These are phyloP conservation scores for Peromyscus melanophrys DNA, from an alignment of 2,797 vertebrate genomes.

Conservation along the genomic window DNA sequence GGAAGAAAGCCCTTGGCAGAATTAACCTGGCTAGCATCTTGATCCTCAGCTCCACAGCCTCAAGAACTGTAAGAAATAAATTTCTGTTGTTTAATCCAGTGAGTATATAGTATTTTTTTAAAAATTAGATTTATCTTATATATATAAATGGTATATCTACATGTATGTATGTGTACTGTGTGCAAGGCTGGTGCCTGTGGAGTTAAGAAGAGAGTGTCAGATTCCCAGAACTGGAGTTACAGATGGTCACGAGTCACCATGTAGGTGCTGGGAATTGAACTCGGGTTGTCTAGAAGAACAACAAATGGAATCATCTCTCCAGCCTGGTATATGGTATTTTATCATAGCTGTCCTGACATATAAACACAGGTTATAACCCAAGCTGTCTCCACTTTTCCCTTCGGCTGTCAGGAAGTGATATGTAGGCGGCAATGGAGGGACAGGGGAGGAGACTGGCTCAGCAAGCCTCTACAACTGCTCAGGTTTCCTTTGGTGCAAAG, in stretches of 20 bases:
- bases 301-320: not conserved
- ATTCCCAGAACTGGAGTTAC: not conserved
- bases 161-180: not conserved
- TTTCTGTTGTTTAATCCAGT: not conserved
- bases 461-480: not conserved
- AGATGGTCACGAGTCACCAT: not conserved
- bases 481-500: not conserved
- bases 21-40: not conserved
- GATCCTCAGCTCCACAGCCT: not conserved
- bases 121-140: not conserved
- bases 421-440: accelerated
- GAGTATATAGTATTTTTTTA: not conserved
- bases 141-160: not conserved
- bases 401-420: not conserved
- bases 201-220: not conserved
- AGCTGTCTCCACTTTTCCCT: not conserved
- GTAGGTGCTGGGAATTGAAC: not conserved
- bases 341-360: not conserved
- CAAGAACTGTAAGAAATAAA: not conserved
- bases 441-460: not conserved
- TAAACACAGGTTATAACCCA: not conserved
- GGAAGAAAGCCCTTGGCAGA: not conserved
- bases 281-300: not conserved
- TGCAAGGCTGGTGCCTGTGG: not conserved
- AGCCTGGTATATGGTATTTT: not conserved